A percentile compares a stretch with the other conserved stretches of the same genome.
phyloP scores from a whole-genome alignment of 30 jellyfish, hydroid and myxozoan species.

The Hydra vulgaris region DNA sequence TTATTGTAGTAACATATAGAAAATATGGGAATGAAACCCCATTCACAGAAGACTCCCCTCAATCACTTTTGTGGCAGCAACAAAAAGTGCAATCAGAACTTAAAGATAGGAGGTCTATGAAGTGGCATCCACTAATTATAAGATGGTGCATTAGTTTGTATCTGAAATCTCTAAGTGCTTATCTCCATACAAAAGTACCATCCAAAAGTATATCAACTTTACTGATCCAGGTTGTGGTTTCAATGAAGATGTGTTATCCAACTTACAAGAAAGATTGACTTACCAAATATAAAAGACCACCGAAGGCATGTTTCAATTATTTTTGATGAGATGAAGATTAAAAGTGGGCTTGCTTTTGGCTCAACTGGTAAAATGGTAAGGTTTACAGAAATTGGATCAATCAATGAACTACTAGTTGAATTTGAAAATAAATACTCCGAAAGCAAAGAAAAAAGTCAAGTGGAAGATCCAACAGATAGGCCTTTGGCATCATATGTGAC shows the following conservation, averaged over 20 bases:
- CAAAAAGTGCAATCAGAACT: not conserved
- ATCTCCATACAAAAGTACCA: not conserved
- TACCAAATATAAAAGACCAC: not conserved
- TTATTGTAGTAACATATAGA: not conserved
- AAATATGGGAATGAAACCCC: not conserved
- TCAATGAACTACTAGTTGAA: slow-evolving; percentile 1
- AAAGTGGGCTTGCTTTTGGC: slow-evolving; percentile 13
- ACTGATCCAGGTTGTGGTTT: slow-evolving; percentile 14
- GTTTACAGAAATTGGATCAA: slow-evolving; percentile 3
- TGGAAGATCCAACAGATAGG: not conserved
- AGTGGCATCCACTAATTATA: not conserved
- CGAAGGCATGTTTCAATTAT: slow-evolving; percentile 3
- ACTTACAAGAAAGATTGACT: not conserved
- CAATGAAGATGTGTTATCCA: not conserved
- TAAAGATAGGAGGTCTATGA: not conserved
- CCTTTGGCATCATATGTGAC: not conserved
- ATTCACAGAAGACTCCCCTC: not conserved
- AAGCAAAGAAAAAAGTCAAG: not conserved
- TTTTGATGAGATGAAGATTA: slow-evolving; percentile 20
- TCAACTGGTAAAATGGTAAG: slow-evolving; percentile 20
- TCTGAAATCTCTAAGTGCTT: not conserved
- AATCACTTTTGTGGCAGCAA: not conserved
- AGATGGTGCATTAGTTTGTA: not conserved
- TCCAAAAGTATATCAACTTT: not conserved
- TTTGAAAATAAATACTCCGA: not conserved